Base-by-base conservation (phyloP, 2,888 invertebrate species). In the Dasysyrphus albostriatus region DNA sequence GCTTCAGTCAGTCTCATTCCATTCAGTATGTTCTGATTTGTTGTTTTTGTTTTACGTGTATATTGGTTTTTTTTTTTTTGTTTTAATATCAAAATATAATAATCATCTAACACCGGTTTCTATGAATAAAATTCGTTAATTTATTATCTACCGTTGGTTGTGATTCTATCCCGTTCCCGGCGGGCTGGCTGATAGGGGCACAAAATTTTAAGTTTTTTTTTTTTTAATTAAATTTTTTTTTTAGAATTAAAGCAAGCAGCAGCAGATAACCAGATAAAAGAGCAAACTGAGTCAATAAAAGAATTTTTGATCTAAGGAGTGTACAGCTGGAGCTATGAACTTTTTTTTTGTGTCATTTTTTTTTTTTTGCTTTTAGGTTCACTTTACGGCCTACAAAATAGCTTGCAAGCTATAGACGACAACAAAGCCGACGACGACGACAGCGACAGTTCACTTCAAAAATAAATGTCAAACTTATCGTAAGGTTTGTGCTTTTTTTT, bases 101-200 rank as follows among this genome's bases (percentile, higher is more conserved):
- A 70, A 80, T 83, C 78, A 78, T 83, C 83, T 82, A 82, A 87
- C 75, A 87, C 83, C 87, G 87, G 83, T 82, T 87, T 72, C 54
- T 42, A 59, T 76, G 70, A 84, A 83, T 80, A 70, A 61, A 42
- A 80, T 84, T 72, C 51, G 44, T 72, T 84, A 79, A 79, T 51
- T 76, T 67, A 83, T 83, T 70, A 34, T 69, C 47, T 24, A 49
- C 47, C 37, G 67, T 78, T 34, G 72, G 51, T 69, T 42, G 14
- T 65, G 58, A 47, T 37, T 69, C 34, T 49, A 59, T 29, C 37
- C 29, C 61, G 24, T 65, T 65, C 49, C 19, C 34, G 24, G 39
- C n/a, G 39, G 16, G 32, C 65, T 34, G n/a, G 7, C 44, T 29
- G 47, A 47, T 61, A 65, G 54, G 24, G 47, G 51, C 37, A 63